Percentiles rank a stretch among this genome's conserved stretches.
Conservation (phyloP, 1,140 invertebrate genomes). For the Mycetomoellerius zeteki region DNA sequence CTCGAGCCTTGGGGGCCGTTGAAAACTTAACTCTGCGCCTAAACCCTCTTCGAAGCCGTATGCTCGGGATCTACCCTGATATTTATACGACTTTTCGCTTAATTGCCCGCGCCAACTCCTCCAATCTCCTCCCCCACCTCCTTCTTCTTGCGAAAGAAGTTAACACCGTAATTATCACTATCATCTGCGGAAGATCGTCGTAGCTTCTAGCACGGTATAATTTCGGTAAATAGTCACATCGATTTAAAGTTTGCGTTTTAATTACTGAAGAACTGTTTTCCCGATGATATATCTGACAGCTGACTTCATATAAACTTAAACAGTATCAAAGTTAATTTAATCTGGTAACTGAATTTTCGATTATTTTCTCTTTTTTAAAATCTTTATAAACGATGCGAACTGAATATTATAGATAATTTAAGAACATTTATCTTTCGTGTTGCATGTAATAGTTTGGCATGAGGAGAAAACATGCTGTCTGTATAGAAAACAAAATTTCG, state of each 20-base stretch:
- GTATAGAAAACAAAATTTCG: background rate
- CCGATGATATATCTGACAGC: conserved; percentile 1
- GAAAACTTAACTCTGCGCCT: conserved; percentile 81
- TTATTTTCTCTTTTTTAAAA: background rate
- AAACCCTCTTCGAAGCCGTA: conserved; percentile 68
- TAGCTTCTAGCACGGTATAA: conserved; percentile 49
- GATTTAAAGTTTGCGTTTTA: conserved; percentile 59
- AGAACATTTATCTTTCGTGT: background rate
- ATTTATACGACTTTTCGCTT: conserved; percentile 81
- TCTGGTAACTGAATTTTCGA: background rate
- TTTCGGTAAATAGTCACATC: conserved; percentile 54
- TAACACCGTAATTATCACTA: conserved; percentile 77
- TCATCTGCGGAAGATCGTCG: conserved; percentile 71
- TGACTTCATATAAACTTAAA: background rate
- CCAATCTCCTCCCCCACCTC: conserved; percentile 17
- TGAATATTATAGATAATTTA: background rate
- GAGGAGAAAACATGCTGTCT: background rate
- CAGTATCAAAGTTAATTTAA: conserved; percentile 3
- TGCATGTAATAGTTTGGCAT: background rate
- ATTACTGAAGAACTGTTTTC: conserved; percentile 19
- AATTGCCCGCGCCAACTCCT: conserved; percentile 74
- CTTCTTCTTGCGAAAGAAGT: conserved; percentile 72
- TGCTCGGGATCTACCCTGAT: conserved; percentile 68
- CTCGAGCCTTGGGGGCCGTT: conserved; percentile 65
- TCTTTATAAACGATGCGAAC: background rate